Evolutionary conservation across 2,888 invertebrate genomes (phyloP), one percentile per base, ranked within the genome.

Genomic region (Nomada lathburiana): DNA sequence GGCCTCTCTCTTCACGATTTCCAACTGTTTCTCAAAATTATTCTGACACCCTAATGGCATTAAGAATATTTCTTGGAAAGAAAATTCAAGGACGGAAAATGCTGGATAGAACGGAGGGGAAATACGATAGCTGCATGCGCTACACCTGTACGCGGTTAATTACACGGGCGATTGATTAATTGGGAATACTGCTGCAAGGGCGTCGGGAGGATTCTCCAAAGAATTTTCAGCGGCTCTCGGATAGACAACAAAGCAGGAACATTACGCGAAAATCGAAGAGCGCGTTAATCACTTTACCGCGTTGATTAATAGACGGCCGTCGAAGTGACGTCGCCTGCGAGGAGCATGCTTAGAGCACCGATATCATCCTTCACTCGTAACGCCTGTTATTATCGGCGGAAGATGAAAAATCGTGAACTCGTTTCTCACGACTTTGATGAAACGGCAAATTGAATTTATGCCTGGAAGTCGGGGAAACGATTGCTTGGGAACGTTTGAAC

Each of bases 161-260:
- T 75, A 83, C 82, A 78, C 78, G 57, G 59, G 26, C 71, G 82
- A 82, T 78, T 83, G 74, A 83, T 83, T 82, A 82, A 78, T 75
- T 70, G 57, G 57, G 52, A 50, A 18, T 36, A 71, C 50, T 52
- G 62, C 60, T 78, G 69, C 81, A 84, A 80, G 87, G 77, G 85
- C 87, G 55, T 59, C n/a, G n/a, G 20, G 62, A 80, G 63, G 18
- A n/a, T 9, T n/a, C 23, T 57, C 16, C 9, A 13, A 10, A 13
- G 18, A 26, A 42, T 23, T 62, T 29, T 18, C 23, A 36, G n/a
- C 75, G 60, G 65, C n/a, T 3, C 26, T 69, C n/a, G 62, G 55
- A 72, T 5, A 36, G 55, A 50, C 79, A 71, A 67, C 55, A 26
- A 60, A 70, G 65, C 29, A 44, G 55, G 53, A 52, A 52, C 44